These are phyloP conservation scores for human (Homo sapiens) DNA, from an alignment of 2,113 vertebrate genomes.

Conservation along the genomic window DNA sequence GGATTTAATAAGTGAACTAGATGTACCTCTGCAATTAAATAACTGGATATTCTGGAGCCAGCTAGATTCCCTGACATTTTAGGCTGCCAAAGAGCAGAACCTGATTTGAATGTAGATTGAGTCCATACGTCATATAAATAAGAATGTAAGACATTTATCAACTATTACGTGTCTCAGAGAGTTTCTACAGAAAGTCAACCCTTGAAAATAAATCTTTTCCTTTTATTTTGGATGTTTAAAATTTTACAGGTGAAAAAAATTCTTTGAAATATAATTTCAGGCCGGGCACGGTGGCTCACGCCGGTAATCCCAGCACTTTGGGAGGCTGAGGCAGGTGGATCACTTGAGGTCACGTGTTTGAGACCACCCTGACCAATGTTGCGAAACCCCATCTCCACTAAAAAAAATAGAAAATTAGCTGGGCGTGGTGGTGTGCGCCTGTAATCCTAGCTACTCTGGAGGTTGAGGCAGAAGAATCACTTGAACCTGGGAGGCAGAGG, in stretches of 20 bases:
- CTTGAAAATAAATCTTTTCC: slow-evolving; percentile 2
- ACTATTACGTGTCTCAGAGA: not conserved
- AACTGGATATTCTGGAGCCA: not conserved
- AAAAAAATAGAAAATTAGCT: no score
- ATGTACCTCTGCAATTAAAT: not conserved
- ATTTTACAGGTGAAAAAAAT: slow-evolving; percentile 5
- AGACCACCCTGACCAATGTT: no score
- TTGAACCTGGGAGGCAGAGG: no score
- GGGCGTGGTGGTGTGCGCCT: no score
- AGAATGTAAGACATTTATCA: slow-evolving; percentile 6
- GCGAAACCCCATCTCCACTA: no score
- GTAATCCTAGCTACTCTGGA: no score
- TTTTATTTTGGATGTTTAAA: slow-evolving; percentile 42
- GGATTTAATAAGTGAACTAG: not conserved
- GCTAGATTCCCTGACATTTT: not conserved
- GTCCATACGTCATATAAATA: not conserved
- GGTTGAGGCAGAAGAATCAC: no score
- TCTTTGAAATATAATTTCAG: slow-evolving; percentile 9
- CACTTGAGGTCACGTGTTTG: no score
- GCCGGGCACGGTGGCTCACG: no score
- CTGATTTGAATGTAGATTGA: not conserved
- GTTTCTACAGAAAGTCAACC: slow-evolving; percentile 41
- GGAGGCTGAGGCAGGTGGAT: no score
- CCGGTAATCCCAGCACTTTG: no score
- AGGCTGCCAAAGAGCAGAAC: not conserved